phyloP scores from a whole-genome alignment of 2,113 vertebrate genomes.

The Xyrauchen texanus region DNA sequence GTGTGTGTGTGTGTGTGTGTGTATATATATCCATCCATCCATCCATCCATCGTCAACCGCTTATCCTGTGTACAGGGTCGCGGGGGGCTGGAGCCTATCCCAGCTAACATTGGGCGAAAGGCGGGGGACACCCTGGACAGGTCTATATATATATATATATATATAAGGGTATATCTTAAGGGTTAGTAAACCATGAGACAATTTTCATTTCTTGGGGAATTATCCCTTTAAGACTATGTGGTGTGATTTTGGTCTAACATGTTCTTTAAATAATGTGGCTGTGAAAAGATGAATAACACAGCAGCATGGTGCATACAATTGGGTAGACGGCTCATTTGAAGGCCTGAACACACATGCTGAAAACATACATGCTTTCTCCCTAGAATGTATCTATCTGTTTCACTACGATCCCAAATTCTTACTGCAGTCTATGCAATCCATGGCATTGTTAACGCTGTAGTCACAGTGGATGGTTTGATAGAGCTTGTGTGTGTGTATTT shows the following conservation, averaged over 20 bases:
- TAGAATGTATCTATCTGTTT: not conserved
- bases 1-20: conserved; percentile 9
- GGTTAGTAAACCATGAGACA: too few species aligned
- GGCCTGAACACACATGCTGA: not conserved
- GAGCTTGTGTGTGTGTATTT: not conserved
- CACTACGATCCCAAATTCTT: conserved; percentile 8
- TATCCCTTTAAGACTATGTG: too few species aligned
- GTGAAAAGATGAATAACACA: not conserved
- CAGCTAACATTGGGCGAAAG: not conserved
- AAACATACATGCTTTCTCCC: not conserved
- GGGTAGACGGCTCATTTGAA: not conserved
- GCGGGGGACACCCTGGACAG: not conserved
- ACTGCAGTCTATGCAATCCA: not conserved
- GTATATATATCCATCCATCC: not conserved
- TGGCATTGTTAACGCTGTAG: conserved; percentile 2
- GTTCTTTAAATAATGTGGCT: not conserved
- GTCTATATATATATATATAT: not conserved
- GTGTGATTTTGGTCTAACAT: not conserved
- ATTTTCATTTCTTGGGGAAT: too few species aligned
- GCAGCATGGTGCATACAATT: not conserved
- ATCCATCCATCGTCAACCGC: too few species aligned
- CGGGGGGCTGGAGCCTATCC: too few species aligned
- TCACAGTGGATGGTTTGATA: conserved; percentile 2
- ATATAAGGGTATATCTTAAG: too few species aligned
- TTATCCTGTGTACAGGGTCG: too few species aligned